Conservation (phyloP, 2,797 vertebrate genomes). For the Sebastes aleutianus region DNA sequence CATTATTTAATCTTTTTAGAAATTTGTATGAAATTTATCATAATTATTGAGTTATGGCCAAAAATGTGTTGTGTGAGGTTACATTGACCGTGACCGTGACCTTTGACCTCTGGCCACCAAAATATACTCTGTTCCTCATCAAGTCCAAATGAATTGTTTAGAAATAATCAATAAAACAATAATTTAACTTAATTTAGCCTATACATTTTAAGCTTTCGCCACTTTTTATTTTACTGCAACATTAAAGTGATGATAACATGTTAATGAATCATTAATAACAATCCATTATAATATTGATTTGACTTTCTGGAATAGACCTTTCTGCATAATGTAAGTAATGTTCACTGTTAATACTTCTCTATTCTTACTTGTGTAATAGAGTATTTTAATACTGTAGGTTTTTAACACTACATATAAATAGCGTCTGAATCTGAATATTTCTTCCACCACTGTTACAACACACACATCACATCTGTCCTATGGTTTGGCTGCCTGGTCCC, state of each 20-base stretch:
- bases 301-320: background rate
- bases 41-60: too few species aligned
- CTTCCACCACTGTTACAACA: background rate
- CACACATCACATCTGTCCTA: too few species aligned
- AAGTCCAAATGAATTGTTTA: too few species aligned
- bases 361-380: background rate
- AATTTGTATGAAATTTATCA: too few species aligned
- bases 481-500: too few species aligned
- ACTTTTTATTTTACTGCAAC: background rate
- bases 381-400: background rate
- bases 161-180: background rate
- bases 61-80: too few species aligned
- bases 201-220: background rate
- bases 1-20: too few species aligned
- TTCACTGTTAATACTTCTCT: background rate
- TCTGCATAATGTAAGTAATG: too few species aligned
- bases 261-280: background rate
- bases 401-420: background rate
- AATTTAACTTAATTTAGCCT: background rate
- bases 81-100: too few species aligned
- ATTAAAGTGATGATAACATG: background rate
- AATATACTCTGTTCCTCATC: too few species aligned
- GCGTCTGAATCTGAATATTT: background rate
- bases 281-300: background rate
- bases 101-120: too few species aligned